phyloP scores from a whole-genome alignment of 2,797 vertebrate species.

The Sandelia bainsii region DNA sequence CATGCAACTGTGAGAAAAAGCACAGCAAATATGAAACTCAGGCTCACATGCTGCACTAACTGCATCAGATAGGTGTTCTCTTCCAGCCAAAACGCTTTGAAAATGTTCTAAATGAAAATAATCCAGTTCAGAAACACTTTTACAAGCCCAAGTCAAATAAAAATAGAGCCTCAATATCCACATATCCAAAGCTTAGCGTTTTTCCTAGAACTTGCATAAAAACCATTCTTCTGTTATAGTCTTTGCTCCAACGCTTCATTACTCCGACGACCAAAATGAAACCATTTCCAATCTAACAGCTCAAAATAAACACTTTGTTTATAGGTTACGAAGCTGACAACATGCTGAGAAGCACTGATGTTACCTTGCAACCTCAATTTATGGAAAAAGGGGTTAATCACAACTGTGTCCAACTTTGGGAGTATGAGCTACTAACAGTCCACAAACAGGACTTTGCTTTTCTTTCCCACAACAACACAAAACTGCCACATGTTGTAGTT shows the following conservation, averaged over 20 bases:
- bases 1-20: conserved; percentile 20
- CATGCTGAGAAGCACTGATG: neutral
- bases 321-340: neutral
- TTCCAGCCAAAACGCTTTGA: neutral
- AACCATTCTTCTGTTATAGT: neutral
- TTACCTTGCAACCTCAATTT: neutral
- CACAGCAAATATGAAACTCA: conserved; percentile 38
- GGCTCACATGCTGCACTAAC: conserved; percentile 36
- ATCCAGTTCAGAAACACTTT: too few relatives aligned
- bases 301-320: neutral
- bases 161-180: neutral
- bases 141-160: neutral
- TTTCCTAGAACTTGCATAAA: neutral
- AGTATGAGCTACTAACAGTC: too few relatives aligned
- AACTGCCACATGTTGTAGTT: neutral
- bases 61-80: conserved; percentile 18
- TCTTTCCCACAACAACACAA: neutral
- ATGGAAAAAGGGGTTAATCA: neutral
- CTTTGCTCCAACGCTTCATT: fast-evolving
- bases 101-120: too few relatives aligned
- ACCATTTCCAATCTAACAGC: neutral
- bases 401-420: neutral
- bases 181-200: neutral
- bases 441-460: neutral
- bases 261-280: neutral